Evolutionary conservation across 35 echinoderm and acorn worm genomes (phyloP), one percentile per base, ranked within the genome.

Genomic region (Diadema setosum): DNA sequence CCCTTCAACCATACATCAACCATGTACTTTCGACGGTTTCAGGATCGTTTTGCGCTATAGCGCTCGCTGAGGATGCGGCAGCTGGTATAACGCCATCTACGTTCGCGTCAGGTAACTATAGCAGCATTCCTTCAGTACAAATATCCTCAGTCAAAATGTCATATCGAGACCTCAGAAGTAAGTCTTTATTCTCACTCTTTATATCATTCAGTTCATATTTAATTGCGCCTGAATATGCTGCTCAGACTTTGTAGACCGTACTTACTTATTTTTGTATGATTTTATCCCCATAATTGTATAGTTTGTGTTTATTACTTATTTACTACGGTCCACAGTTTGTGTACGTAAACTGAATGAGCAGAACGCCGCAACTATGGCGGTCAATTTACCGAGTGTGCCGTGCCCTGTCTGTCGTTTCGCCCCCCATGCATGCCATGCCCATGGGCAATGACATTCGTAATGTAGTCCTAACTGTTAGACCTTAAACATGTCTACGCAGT

Each of bases 101-200:
- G 52, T 20, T 60, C 42, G 85, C 29, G 34, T 87, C 34, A 42
- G 61, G 42, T 87, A 70, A 73, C 69, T 33, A 85, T 87, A 70
- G 69, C 85, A 87, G 69, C 85, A 87, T 87, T 87, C 85, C 75
- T 87, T 44, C 85, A 45, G 63, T 70, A 52, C 41, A 46, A 70
- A 75, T 35, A 39, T 42, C 18, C 49, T 80, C 81, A 2, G 40
- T 67, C 26, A 83, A 94, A 84, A 94, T 94, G 91, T 94, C 91
- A 39, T 94, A 94, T 70, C 37, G 91, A 45, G 91, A 94, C 55
- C 80, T 94, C 14, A 94, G 91, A 89, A 94, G 91, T 89, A 94
- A 94, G 86, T 32, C 18, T 27, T 29, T 67, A n/a, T 26, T 67
- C 16, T 67, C 26, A 12, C 37, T 6, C 12, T 4, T 34, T 1